phyloP scores from a whole-genome alignment of 2,888 invertebrate genomes.

The Megalurothrips usitatus region DNA sequence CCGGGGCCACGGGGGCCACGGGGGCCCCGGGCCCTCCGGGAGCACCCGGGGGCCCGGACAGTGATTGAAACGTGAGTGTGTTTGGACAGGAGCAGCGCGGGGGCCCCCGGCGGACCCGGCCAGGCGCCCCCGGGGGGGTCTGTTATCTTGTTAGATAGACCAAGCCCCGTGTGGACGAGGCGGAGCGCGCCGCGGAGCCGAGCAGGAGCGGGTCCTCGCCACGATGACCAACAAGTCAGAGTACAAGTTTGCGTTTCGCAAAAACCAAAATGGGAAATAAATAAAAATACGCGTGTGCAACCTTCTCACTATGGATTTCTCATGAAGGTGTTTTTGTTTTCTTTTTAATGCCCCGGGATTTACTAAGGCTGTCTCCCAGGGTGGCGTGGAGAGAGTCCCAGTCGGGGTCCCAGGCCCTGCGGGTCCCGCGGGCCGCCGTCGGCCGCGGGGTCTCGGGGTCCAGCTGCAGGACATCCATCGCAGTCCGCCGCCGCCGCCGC shows the following conservation, averaged over 20 bases:
- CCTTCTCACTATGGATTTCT: too few species aligned
- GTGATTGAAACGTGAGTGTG: slow-evolving; percentile 24
- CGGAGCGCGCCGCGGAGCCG: not conserved
- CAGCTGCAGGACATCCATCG: not conserved
- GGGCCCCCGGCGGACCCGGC: not conserved
- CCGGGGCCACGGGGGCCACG: not conserved
- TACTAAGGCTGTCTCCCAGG: not conserved
- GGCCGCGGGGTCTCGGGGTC: not conserved
- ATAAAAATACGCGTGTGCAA: too few species aligned
- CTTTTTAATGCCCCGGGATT: too few species aligned
- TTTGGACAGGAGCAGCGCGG: not conserved
- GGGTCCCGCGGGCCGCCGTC: not conserved
- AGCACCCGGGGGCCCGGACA: not conserved
- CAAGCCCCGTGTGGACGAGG: not conserved
- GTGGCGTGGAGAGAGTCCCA: not conserved
- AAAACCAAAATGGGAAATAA: too few species aligned
- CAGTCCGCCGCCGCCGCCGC: too few species aligned
- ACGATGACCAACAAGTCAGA: too few species aligned
- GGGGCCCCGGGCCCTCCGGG: not conserved
- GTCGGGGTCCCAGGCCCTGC: not conserved
- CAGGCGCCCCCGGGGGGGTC: slow-evolving; percentile 10
- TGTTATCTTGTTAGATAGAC: slow-evolving; percentile 10
- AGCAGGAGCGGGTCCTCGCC: not conserved
- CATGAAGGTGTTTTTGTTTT: too few species aligned
- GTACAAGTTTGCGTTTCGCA: too few species aligned